These are phyloP conservation scores for Paramormyrops hopkinsi DNA, from an alignment of 2,797 vertebrate species.

Conservation along the genomic window DNA sequence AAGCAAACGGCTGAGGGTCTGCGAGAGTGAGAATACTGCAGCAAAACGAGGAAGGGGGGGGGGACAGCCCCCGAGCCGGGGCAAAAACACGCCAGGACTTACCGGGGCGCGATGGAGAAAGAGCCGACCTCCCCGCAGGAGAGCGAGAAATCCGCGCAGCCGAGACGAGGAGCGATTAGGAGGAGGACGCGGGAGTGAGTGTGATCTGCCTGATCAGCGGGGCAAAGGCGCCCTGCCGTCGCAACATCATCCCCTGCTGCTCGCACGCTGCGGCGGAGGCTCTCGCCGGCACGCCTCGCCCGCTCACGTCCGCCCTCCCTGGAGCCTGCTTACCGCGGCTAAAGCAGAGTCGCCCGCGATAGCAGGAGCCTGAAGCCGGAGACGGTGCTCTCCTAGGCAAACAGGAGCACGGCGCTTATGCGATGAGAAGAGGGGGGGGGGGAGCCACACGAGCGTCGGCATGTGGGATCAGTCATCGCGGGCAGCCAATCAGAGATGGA, in stretches of 20 bases:
- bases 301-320: not conserved
- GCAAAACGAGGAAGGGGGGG: constrained; percentile 43
- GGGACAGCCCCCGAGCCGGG: constrained; percentile 33
- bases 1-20: constrained; percentile 23
- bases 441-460: constrained; percentile 49
- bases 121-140: constrained; percentile 49
- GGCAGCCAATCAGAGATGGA: constrained; percentile 65
- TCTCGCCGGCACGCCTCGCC: constrained; percentile 18
- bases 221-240: not conserved
- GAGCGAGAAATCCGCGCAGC: not conserved
- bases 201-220: not conserved
- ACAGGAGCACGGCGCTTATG: constrained; percentile 39
- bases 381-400: not conserved
- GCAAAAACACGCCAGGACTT: constrained; percentile 55
- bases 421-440: constrained; percentile 24
- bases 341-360: not conserved
- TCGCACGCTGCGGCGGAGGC: not conserved
- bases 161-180: not conserved
- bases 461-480: constrained; percentile 58
- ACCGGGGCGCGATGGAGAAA: constrained; percentile 63
- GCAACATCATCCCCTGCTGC: constrained; percentile 7
- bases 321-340: not conserved
- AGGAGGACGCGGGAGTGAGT: not conserved
- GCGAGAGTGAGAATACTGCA: constrained; percentile 56
- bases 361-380: not conserved